Base-by-base conservation (phyloP, 92 coral and sea anemone species). In the Ricordea florida region DNA sequence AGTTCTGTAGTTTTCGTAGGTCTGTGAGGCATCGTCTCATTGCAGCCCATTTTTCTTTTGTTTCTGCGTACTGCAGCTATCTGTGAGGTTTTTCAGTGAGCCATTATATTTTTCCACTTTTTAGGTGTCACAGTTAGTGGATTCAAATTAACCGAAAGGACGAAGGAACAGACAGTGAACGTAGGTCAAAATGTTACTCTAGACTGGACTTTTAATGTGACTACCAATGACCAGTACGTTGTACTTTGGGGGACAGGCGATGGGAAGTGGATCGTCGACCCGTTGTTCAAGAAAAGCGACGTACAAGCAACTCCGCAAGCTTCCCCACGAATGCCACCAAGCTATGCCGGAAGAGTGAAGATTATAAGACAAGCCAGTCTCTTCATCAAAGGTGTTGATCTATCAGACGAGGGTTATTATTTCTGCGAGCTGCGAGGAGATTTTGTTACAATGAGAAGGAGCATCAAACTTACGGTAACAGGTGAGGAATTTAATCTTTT, bases 331-430 rank as follows among this genome's bases (percentile, higher is more conserved):
- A 65, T 91, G 43, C 88, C 93, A 2, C 5, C 79, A 11, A 71
- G 56, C 0, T 72, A 43, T 20, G 69, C 62, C 10, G 74, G 87
- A 30, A 90, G 97, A 33, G 93, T 91, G 70, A 70, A 74, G 41
- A 87, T 91, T 20, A 25, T 38, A 6, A 43, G 53, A 33, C 76
- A 69, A 43, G 87, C 93, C 2, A 73, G 87, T 8, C 85, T 91
- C 7, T 76, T 77, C 3, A 87, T 91, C 23, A 40, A 78, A 9
- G 57, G 76, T 17, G 97, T 79, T 8, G 78, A 68, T 55, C 78
- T 79, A 5, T 56, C 90, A 35, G 97, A 94, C 52, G 89, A 69
- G 36, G 97, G 98, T 10, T 69, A 21, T 51, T 94, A 94, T 71
- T 58, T 86, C 20, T 94, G 98, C 41, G 87, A 81, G 47, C 42